Evolutionary conservation across 2,113 vertebrate genomes (phyloP).

Genomic region (Triplophysa dalaica): DNA sequence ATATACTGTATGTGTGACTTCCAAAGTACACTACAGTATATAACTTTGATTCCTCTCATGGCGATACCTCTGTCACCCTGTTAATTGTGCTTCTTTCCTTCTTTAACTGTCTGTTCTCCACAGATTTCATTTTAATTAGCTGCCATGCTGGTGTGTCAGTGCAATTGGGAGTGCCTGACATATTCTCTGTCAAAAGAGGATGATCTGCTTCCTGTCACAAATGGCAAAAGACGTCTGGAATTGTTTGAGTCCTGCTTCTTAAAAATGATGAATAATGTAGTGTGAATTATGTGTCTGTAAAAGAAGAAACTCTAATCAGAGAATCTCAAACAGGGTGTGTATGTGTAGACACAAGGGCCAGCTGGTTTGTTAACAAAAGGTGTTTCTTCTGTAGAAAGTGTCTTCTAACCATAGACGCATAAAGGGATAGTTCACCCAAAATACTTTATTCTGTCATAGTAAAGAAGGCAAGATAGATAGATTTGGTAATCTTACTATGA

Average conservation of each 20-base stretch:
- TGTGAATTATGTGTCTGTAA: background rate
- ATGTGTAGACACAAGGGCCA: background rate
- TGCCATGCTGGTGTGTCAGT: conserved; percentile 24
- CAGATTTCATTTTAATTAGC: conserved; percentile 54
- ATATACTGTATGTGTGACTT: background rate
- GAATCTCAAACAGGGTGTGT: background rate
- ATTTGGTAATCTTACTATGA: too few relatives aligned
- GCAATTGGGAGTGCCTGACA: conserved; percentile 16
- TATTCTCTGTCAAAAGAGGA: conserved; percentile 2
- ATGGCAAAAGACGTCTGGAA: background rate
- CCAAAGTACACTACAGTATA: background rate
- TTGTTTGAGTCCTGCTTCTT: background rate
- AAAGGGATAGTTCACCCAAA: too few relatives aligned
- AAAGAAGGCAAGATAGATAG: background rate
- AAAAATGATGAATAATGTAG: background rate
- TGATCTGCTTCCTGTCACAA: background rate
- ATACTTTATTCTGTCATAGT: background rate
- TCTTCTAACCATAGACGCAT: too few relatives aligned
- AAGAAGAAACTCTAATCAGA: background rate
- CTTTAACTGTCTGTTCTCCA: conserved; percentile 49
- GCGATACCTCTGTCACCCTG: conserved; percentile 14
- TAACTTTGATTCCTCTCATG: conserved; percentile 5
- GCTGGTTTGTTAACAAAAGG: too few relatives aligned
- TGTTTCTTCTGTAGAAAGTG: too few relatives aligned
- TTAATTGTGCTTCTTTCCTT: conserved; percentile 48